A percentile compares a stretch with the other conserved stretches of the same genome.
Conservation (phyloP, 1,140 invertebrate genomes). For the Ceratoteleas bidentatus region DNA sequence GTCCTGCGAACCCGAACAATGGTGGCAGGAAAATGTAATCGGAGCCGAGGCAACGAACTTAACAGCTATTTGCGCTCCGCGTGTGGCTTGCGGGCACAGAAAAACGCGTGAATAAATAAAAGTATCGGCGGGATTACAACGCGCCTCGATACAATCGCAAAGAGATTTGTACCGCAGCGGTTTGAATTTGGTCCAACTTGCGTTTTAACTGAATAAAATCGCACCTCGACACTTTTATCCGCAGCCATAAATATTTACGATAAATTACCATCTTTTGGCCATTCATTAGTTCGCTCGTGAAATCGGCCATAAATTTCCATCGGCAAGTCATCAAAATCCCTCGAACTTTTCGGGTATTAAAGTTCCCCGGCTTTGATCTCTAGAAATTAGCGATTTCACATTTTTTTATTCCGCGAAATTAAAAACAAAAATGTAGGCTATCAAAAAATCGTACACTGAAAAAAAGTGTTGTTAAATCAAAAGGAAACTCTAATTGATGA, state of each 20-base stretch:
- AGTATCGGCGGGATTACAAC: conserved; percentile 60
- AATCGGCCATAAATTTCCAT: neutral
- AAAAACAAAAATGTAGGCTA: no score
- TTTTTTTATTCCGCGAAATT: neutral
- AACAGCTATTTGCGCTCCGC: conserved; percentile 68
- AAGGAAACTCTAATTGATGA: no score
- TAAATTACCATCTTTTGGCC: conserved; percentile 17
- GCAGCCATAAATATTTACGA: conserved; percentile 31
- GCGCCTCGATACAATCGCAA: conserved; percentile 50
- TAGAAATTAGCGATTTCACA: no score
- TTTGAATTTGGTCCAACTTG: conserved; percentile 65
- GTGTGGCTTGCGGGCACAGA: conserved; percentile 68
- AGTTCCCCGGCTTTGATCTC: no score
- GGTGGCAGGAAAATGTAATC: conserved; percentile 35
- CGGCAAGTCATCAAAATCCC: no score
- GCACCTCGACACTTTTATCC: conserved; percentile 32
- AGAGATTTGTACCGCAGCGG: conserved; percentile 61
- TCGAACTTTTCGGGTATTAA: no score
- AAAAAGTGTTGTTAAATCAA: no score
- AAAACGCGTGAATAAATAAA: conserved; percentile 71
- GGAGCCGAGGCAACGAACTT: conserved; percentile 41
- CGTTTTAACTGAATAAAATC: conserved; percentile 62
- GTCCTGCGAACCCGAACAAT: conserved; percentile 28
- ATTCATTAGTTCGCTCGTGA: conserved; percentile 11
- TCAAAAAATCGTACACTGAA: no score